Base-by-base conservation (phyloP, 1,140 invertebrate species). In the Caerostris extrusa region DNA sequence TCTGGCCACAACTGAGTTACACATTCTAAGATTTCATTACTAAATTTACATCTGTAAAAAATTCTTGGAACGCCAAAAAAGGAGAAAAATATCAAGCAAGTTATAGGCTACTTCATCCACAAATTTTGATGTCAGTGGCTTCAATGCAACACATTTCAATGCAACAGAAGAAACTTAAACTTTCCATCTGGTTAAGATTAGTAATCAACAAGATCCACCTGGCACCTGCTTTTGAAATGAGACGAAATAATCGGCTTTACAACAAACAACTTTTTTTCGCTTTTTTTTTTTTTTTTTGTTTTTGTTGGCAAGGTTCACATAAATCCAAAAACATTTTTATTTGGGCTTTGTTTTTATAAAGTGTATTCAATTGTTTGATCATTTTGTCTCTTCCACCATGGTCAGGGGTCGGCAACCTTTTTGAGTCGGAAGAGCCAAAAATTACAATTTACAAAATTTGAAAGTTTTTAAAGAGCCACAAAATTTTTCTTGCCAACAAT, bases 121-220 rank as follows among this genome's bases (percentile, higher is more conserved):
- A 56, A 94, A 69, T 94, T 96, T 96, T 55, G 94, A 95, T 95
- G 94, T 95, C 10, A 96, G 91, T 53, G 96, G 95, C 57, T 95
- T 95, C 12, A 96, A 94, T 94, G 95, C 93, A 89, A 95, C 94
- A 95, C 96, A 96, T 95, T 97, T 96, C 0, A 96, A n/a, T n/a
- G n/a, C n/a, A n/a, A n/a, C n/a, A 97, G 94, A 89, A 96, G 95
- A 94, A 96, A 96, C 94, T 96, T 96, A 92, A 93, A 96, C 3
- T 95, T 95, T 53, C 95, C 95, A 95, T 96, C 96, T 69, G 95
- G 94, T 82, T 96, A 95, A 57, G 95, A 95, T 94, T 96, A 96
- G 60, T 96, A 94, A 95, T 96, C 96, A 77, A 96, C 96, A 7
- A 97, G 94, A 95, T 96, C 96, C 14, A 96, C 95, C 95, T 96